Percentiles rank a stretch among this genome's conserved stretches.
phyloP scores from a whole-genome alignment of 2,888 invertebrate genomes.

The Apomyelois bistriatella region DNA sequence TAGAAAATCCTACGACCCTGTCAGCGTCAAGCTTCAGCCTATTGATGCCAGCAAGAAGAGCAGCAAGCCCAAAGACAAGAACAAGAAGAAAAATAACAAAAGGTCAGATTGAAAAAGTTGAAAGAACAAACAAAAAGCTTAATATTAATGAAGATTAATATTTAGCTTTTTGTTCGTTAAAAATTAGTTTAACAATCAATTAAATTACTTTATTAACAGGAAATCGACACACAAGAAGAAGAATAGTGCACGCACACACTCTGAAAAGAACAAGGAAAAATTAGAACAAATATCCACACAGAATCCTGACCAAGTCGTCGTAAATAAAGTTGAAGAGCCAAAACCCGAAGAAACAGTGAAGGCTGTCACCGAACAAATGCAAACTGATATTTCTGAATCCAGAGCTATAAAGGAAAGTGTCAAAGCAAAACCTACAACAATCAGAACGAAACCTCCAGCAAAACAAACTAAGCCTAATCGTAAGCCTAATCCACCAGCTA shows the following conservation, averaged over 20 bases:
- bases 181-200: neutral
- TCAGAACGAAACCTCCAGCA: slow-evolving; percentile 35
- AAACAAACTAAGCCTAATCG: slow-evolving; percentile 53
- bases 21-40: slow-evolving; percentile 85
- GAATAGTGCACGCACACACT: slow-evolving; percentile 50
- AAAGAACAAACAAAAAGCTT: too few species aligned
- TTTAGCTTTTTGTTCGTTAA: too few species aligned
- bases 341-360: neutral
- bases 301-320: slow-evolving; percentile 30
- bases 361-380: slow-evolving; percentile 22
- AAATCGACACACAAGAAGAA: slow-evolving; percentile 65
- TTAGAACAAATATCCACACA: slow-evolving; percentile 31
- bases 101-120: slow-evolving; percentile 31
- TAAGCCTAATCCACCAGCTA: slow-evolving; percentile 63
- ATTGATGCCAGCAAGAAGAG: slow-evolving; percentile 76
- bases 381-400: slow-evolving; percentile 35
- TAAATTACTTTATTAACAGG: slow-evolving; percentile 34
- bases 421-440: slow-evolving; percentile 57
- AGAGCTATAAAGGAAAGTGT: slow-evolving; percentile 55
- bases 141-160: too few species aligned
- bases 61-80: slow-evolving; percentile 59
- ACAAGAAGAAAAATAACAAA: slow-evolving; percentile 58
- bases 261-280: slow-evolving; percentile 40
- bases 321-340: slow-evolving; percentile 38
- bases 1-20: slow-evolving; percentile 90